These are phyloP conservation scores for Busseola fusca DNA, from an alignment of 2,888 invertebrate genomes.

Conservation along the genomic window DNA sequence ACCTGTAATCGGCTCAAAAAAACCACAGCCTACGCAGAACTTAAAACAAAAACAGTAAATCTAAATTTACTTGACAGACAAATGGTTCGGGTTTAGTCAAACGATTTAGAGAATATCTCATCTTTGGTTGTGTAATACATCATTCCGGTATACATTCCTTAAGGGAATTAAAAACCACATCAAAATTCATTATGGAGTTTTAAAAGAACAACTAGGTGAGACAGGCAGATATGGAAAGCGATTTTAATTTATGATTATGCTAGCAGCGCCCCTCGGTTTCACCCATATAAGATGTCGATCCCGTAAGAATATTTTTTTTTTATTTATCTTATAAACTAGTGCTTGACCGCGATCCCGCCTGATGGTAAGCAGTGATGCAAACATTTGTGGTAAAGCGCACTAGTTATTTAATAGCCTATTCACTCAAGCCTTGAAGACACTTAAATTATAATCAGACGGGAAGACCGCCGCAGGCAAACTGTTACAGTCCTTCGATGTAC, in stretches of 20 bases:
- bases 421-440: too few species aligned
- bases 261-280: neutral
- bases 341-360: too few species aligned
- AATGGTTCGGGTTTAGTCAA: conserved; percentile 12
- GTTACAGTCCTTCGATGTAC: too few species aligned
- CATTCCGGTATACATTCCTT: neutral
- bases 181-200: neutral
- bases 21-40: conserved; percentile 38
- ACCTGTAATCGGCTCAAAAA: conserved; percentile 28
- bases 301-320: too few species aligned
- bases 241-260: neutral
- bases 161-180: neutral
- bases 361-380: too few species aligned
- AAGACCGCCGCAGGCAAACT: too few species aligned
- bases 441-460: too few species aligned
- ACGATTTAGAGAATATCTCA: neutral
- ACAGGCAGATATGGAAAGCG: neutral
- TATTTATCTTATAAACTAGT: too few species aligned
- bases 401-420: too few species aligned
- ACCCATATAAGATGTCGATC: too few species aligned
- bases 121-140: neutral
- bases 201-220: neutral
- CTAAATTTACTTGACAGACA: conserved; percentile 44
- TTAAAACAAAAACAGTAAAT: conserved; percentile 34
- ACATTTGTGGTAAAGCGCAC: too few species aligned